phyloP scores from a whole-genome alignment of 2,888 invertebrate genomes.

The Cephalotes varians region DNA sequence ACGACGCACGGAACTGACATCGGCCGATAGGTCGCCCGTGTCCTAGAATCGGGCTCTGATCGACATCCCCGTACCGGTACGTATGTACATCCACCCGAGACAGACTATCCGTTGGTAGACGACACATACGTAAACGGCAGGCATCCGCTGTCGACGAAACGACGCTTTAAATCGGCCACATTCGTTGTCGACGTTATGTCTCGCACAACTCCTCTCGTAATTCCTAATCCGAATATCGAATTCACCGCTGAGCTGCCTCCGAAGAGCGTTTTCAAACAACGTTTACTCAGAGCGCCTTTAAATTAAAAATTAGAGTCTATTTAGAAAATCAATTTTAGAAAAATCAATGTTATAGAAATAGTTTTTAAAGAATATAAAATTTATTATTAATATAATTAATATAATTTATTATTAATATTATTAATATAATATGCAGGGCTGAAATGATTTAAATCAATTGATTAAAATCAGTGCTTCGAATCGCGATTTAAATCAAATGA shows the following conservation, averaged over 20 bases:
- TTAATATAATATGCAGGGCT: no score
- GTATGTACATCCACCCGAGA: conserved; percentile 37
- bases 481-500: no score
- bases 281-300: conserved; percentile 3
- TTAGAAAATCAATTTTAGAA: not conserved
- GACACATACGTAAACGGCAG: conserved; percentile 44
- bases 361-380: not conserved
- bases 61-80: conserved; percentile 37
- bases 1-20: conserved; percentile 53
- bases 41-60: conserved; percentile 47
- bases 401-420: no score
- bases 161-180: conserved; percentile 37
- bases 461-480: no score
- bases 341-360: not conserved
- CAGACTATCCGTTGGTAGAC: conserved; percentile 41
- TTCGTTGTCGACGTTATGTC: conserved; percentile 27
- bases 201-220: not conserved
- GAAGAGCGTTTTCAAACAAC: not conserved
- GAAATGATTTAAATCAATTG: no score
- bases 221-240: conserved; percentile 26
- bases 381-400: not conserved
- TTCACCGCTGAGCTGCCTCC: not conserved
- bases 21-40: conserved; percentile 46
- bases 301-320: not conserved
- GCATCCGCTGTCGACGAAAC: conserved; percentile 17